Base-by-base conservation (phyloP, 1,140 invertebrate genomes). In the Chymomyza costata region DNA sequence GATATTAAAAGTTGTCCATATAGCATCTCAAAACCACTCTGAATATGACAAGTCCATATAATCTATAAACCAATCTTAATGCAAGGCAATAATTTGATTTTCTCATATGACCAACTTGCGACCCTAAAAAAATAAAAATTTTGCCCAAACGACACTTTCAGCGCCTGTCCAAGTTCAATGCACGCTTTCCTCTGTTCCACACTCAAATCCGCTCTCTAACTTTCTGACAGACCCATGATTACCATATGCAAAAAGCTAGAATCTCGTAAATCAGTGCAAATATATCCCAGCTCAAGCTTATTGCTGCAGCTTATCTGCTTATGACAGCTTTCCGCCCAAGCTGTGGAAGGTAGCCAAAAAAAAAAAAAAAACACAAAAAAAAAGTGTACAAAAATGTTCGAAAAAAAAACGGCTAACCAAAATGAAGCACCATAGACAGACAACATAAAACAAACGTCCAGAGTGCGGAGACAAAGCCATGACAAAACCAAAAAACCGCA, bases 291-390 rank as follows among this genome's bases (percentile, higher is more conserved):
- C 62, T 80, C 67, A 61, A 64, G 80, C 80, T 82, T 83, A 83
- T 83, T 83, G 80, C 80, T 62, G 68, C 66, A 76, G 80, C 80
- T 83, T 83, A 83, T 83, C 80, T 83, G 80, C 80, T 83, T 83
- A 83, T 83, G 80, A 83, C 80, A 83, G 80, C 80, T 83, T 83
- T 83, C 80, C 80, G 80, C 57, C 65, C 52, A 38, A 14, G 2
- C 2, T 8, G 13, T 10, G 8, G n/a, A n/a, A n/a, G 8, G 35
- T 17, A 17, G 17, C 16, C 3, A 47, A 11, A 47, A 31, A 30
- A 13, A 21, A 30, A 13, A 0, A 32, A 2, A 28, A 16, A 46
- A n/a, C 17, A 18, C 13, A 14, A 8, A 25, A 28, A 15, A 16
- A 16, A 6, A 15, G 6, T 7, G 18, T 17, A n/a, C 43, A 17